phyloP scores from a whole-genome alignment of 2,888 invertebrate species.

The Drosophila emarginata region DNA sequence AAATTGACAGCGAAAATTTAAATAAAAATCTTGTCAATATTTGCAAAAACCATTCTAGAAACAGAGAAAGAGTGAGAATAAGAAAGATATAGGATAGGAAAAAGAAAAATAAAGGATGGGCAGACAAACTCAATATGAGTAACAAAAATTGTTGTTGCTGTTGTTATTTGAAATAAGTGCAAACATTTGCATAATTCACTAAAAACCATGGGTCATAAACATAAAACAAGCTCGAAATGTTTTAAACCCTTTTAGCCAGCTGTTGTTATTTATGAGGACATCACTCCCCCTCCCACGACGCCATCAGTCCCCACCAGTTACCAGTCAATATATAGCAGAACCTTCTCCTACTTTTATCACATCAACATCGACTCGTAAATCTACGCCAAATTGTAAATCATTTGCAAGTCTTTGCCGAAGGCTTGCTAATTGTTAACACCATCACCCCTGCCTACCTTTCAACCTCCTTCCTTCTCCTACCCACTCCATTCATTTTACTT shows the following conservation, averaged over 20 bases:
- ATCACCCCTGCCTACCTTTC: not conserved
- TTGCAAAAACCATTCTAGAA: slow-evolving; percentile 38
- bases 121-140: slow-evolving; percentile 35
- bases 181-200: slow-evolving; percentile 73
- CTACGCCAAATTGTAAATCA: not conserved
- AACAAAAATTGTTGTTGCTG: slow-evolving; percentile 58
- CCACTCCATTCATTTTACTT: not conserved
- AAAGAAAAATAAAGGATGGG: not conserved
- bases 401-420: not conserved
- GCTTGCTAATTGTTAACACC: slow-evolving; percentile 50
- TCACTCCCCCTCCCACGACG: not conserved
- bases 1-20: slow-evolving; percentile 75
- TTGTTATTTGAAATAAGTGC: slow-evolving; percentile 62
- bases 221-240: slow-evolving; percentile 36
- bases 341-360: not conserved
- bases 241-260: slow-evolving; percentile 32
- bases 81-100: slow-evolving; percentile 11
- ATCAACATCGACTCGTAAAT: not conserved
- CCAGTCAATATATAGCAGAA: too few relatives aligned
- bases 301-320: slow-evolving; percentile 13
- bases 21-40: slow-evolving; percentile 76
- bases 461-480: not conserved
- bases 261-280: slow-evolving; percentile 30
- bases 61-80: slow-evolving; percentile 30
- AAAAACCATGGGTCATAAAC: slow-evolving; percentile 55